phyloP scores from a whole-genome alignment of 30 jellyfish, hydroid and myxozoan genomes.

The Turritopsis rubra region DNA sequence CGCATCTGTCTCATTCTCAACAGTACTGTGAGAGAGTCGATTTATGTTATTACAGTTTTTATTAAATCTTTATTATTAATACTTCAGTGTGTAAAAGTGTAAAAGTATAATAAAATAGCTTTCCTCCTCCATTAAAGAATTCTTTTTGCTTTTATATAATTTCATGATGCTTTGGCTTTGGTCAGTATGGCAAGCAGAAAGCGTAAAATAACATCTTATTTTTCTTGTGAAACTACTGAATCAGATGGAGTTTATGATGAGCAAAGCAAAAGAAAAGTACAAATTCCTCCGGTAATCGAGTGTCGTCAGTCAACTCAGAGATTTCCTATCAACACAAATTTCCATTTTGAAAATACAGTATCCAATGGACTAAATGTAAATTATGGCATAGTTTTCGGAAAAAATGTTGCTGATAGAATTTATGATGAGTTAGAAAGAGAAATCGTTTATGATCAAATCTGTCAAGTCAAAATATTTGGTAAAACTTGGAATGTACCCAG shows the following conservation, averaged over 20 bases:
- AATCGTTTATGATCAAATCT: not conserved
- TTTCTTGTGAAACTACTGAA: not conserved
- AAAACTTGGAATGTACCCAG: slow-evolving; percentile 31
- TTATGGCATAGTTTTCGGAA: slow-evolving; percentile 32
- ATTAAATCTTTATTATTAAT: too few species aligned
- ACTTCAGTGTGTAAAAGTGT: too few species aligned
- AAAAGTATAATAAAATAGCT: too few species aligned
- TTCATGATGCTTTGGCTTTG: not conserved
- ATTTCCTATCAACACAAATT: not conserved
- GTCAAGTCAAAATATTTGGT: slow-evolving; percentile 41
- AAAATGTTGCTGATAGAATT: slow-evolving; percentile 22
- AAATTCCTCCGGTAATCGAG: not conserved
- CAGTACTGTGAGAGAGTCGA: too few species aligned
- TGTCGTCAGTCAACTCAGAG: not conserved
- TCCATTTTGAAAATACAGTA: slow-evolving; percentile 2
- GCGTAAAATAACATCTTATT: not conserved
- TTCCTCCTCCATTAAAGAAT: too few species aligned
- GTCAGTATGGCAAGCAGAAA: too few species aligned
- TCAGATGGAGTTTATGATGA: not conserved
- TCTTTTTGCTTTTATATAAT: not conserved
- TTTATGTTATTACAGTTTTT: too few species aligned
- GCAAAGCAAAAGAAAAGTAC: not conserved
- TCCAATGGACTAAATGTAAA: not conserved
- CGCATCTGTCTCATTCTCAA: too few species aligned
- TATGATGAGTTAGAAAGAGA: slow-evolving; percentile 28